Percentiles rank a stretch among this genome's conserved stretches.
These are phyloP conservation scores for Anhinga rufa DNA, from an alignment of 2,113 vertebrate genomes.

Conservation along the genomic window DNA sequence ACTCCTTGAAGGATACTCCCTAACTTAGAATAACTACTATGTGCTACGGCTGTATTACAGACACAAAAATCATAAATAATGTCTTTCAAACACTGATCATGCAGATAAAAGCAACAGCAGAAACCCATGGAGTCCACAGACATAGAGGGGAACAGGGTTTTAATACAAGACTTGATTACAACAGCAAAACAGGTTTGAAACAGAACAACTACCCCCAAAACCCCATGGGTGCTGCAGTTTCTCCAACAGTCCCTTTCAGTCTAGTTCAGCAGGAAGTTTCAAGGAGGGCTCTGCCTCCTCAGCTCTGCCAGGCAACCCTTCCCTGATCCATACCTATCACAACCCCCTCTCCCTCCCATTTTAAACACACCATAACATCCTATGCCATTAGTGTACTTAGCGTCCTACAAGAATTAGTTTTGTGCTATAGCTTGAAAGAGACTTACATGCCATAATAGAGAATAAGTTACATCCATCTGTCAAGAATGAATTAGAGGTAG, in stretches of 20 bases:
- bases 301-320: not conserved
- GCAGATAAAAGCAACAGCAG: not conserved
- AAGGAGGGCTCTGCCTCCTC: not conserved
- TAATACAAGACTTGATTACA: not conserved
- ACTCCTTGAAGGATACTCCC: not conserved
- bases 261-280: not conserved
- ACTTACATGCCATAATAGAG: not conserved
- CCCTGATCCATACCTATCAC: not conserved
- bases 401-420: not conserved
- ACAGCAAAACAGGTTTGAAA: not conserved
- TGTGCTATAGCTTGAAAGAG: not conserved
- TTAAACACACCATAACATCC: not conserved
- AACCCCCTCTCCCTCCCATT: not conserved
- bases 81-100: not conserved
- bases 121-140: not conserved
- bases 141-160: not conserved
- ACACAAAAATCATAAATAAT: not conserved
- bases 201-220: not conserved
- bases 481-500: not conserved
- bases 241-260: not conserved
- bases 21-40: not conserved
- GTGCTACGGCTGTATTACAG: not conserved
- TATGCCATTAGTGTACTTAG: fast-evolving
- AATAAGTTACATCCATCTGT: not conserved
- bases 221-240: not conserved